Conservation (phyloP, 1,140 invertebrate species). For the Hermetia illucens region DNA sequence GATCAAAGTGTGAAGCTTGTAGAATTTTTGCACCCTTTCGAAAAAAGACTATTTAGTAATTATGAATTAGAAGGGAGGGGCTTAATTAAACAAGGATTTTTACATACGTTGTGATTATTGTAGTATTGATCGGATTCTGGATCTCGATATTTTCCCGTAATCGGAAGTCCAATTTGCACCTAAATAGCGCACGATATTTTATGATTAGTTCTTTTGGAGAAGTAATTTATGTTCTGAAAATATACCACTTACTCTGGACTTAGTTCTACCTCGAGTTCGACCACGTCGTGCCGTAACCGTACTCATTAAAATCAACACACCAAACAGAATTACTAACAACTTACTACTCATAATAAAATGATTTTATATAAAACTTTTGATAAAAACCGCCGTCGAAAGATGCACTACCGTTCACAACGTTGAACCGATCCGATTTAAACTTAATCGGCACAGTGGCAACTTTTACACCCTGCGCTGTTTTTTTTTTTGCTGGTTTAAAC, state of each 20-base stretch:
- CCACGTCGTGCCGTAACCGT: conserved; percentile 34
- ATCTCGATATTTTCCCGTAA: conserved; percentile 74
- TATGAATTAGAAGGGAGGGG: conserved; percentile 3
- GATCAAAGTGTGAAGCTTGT: conserved; percentile 82
- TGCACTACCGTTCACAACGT: too few relatives aligned
- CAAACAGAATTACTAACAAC: too few relatives aligned
- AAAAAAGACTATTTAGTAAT: conserved; percentile 3
- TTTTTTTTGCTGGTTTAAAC: neutral
- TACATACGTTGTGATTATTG: conserved; percentile 70
- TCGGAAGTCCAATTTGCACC: conserved; percentile 68
- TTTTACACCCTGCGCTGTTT: neutral
- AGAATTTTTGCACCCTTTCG: conserved; percentile 77
- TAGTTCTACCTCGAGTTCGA: conserved; percentile 47
- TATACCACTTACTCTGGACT: conserved; percentile 40
- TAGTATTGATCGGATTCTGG: conserved; percentile 77
- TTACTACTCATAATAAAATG: too few relatives aligned
- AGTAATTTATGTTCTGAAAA: neutral
- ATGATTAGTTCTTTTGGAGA: too few relatives aligned
- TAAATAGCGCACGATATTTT: too few relatives aligned
- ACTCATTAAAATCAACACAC: neutral
- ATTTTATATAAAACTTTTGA: too few relatives aligned
- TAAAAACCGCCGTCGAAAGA: too few relatives aligned
- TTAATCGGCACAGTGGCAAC: neutral
- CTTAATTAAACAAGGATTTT: conserved; percentile 2
- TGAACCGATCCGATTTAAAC: too few relatives aligned